Evolutionary conservation across 1,140 invertebrate species (phyloP), one percentile per base, ranked within the genome.

Genomic region (Philotrypesis tridentata): DNA sequence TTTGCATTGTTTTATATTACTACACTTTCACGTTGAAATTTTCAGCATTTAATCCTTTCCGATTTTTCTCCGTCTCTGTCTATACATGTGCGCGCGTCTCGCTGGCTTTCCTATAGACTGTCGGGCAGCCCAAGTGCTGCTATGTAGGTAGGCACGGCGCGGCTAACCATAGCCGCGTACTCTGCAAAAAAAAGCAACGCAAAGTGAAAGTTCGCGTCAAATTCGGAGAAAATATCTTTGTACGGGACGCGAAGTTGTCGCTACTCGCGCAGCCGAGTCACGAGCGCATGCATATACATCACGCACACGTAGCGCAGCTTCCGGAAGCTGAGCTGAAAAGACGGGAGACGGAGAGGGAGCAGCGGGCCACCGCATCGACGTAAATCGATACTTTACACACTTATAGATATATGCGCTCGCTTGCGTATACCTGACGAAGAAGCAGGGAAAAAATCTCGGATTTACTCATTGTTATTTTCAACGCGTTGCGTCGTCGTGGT

Each of bases 331-430:
- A 80, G 79, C 71, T 82, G 80, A 82, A 84, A 83, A 82, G 83
- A 82, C 83, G 80, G 72, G 72, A 83, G 82, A 68, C 61, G 77
- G 77, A 72, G 82, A 83, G 77, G 71, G 80, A 76, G 75, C 76
- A n/a, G n/a, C 72, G 76, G 80, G 70, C 74, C 82, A 23, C 37
- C 21, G 43, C 9, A 82, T 78, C 79, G 61, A 48, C 70, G 85
- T 77, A 79, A 87, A 88, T 87, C 87, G 87, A 88, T 88, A 88
- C 83, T 87, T 88, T 86, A 83, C 85, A n/a, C 33, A 37, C 33
- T 37, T 37, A 37, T 37, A 37, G 3, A 3, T 9, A 5, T 37
- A 37, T 37, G 33, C 33, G 9, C 9, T 9, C 33, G 87, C 87
- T 87, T 86, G 86, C 87, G 87, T 88, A 85, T 68, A 55, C 43